Conservation (phyloP, 1,140 invertebrate species). For the Drosophila lacertosa region DNA sequence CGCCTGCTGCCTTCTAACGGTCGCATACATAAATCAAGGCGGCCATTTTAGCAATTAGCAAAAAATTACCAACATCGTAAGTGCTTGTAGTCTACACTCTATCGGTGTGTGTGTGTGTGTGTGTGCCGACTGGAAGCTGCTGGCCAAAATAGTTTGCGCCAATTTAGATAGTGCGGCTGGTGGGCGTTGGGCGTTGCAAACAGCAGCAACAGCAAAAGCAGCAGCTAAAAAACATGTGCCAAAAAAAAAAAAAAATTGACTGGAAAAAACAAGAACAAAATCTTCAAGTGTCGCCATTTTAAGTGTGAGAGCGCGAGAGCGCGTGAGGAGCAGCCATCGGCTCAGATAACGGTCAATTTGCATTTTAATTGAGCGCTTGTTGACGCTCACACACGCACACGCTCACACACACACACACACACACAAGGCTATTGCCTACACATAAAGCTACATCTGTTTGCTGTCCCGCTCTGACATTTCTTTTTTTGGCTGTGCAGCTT, state of each 20-base stretch:
- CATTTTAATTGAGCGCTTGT: constrained; percentile 71
- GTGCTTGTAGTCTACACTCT: constrained; percentile 13
- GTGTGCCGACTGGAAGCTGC: neutral
- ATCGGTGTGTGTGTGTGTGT: constrained; percentile 14
- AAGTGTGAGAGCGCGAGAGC: constrained; percentile 12
- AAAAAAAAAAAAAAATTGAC: neutral
- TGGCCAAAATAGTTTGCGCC: constrained; percentile 46
- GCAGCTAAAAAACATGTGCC: neutral
- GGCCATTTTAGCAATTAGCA: constrained; percentile 74
- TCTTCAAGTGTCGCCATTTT: constrained; percentile 44
- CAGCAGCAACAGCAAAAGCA: constrained; percentile 5
- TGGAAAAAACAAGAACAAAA: constrained; percentile 7
- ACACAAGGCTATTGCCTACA: neutral
- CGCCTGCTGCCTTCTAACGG: constrained; percentile 64
- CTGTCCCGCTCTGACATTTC: constrained; percentile 1
- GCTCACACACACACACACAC: constrained; percentile 3
- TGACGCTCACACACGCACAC: constrained; percentile 25
- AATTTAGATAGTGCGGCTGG: constrained; percentile 27
- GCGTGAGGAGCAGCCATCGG: constrained; percentile 8
- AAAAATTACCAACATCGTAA: constrained; percentile 45
- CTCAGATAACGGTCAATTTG: constrained; percentile 62
- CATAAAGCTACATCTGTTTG: neutral
- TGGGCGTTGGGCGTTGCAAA: constrained; percentile 24
- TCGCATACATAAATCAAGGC: constrained; percentile 75
- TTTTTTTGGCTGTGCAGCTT: constrained; percentile 7